A percentile compares a stretch with the other conserved stretches of the same genome.
Conservation (phyloP, 2,113 vertebrate species). For the Periophthalmus modestus region DNA sequence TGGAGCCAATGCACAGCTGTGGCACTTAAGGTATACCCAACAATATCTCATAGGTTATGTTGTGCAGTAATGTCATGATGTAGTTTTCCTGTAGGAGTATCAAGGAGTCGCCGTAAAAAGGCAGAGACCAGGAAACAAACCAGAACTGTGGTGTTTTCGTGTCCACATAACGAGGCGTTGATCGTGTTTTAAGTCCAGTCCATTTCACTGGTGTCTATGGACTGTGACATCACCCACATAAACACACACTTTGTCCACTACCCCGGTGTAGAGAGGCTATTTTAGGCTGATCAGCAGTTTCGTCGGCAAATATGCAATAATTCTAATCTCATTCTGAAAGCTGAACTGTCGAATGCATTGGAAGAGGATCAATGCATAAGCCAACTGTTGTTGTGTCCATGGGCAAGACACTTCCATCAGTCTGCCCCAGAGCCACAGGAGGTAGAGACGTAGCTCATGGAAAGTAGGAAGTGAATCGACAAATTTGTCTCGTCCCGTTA, state of each 20-base stretch:
- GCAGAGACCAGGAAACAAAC: background rate
- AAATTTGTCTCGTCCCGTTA: too few relatives aligned
- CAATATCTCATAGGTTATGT: constrained; percentile 3
- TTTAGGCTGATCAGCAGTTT: too few relatives aligned
- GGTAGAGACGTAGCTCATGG: too few relatives aligned
- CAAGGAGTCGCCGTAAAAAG: background rate
- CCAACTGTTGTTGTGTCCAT: too few relatives aligned
- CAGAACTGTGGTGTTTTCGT: background rate
- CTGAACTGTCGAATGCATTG: too few relatives aligned
- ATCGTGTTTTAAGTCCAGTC: background rate
- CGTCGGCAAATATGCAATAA: too few relatives aligned
- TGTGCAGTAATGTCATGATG: background rate
- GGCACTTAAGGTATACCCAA: background rate
- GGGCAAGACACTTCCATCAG: too few relatives aligned
- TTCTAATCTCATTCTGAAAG: too few relatives aligned
- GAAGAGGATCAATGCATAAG: too few relatives aligned
- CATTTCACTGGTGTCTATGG: background rate
- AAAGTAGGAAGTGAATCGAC: too few relatives aligned
- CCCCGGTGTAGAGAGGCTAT: too few relatives aligned
- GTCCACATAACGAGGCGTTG: background rate
- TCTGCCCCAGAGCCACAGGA: too few relatives aligned
- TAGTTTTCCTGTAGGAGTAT: background rate
- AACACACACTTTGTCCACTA: background rate
- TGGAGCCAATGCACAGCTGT: background rate
- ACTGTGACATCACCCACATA: background rate